Base-by-base conservation (phyloP, 2,888 invertebrate genomes). In the Eumerus sabulonum region DNA sequence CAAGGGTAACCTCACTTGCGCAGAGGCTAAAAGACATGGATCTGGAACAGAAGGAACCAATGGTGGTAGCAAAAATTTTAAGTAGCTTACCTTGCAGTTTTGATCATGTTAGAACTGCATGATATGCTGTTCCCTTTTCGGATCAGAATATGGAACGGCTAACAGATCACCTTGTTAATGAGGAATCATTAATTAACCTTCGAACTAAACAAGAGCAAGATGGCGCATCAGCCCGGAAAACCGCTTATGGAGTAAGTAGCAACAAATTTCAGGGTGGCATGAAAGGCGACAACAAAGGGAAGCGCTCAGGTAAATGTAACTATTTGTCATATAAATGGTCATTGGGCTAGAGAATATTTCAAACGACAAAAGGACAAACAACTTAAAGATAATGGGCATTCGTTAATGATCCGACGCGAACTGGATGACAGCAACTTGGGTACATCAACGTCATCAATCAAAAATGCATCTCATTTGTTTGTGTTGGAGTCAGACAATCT, bases 41-140 rank as follows among this genome's bases (percentile, higher is more conserved):
- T n/a, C n/a, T n/a, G n/a, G n/a, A n/a, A n/a, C n/a, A n/a, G n/a
- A n/a, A n/a, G n/a, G n/a, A 27, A 74, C 16, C 64, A 71, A 4
- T 63, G 82, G 19, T 79, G 76, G 53, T 73, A 38, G 81, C 67
- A 9, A 77, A 77, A 40, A 82, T 82, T 56, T 54, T 76, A 42
- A 66, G 82, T 14, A 76, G 82, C 3, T 36, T 82, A 12, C 76
- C 82, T 11, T 9, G 67, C 0, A 82, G 73, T 53, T 82, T 57
- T 38, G 74, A 82, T 38, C 68, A 82, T 42, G 76, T 83, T 1
- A 62, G 81, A 42, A 77, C 82, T 13, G 76, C 82, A 12, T 82
- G 81, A 81, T 82, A 82, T 77, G 76, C 79, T 27, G 67, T 82
- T 2, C 76, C 76, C 7, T 51, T 64, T 13, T 19, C 48, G 13